Evolutionary conservation across 2,797 vertebrate species (phyloP).

Genomic region (Spea hammondii): DNA sequence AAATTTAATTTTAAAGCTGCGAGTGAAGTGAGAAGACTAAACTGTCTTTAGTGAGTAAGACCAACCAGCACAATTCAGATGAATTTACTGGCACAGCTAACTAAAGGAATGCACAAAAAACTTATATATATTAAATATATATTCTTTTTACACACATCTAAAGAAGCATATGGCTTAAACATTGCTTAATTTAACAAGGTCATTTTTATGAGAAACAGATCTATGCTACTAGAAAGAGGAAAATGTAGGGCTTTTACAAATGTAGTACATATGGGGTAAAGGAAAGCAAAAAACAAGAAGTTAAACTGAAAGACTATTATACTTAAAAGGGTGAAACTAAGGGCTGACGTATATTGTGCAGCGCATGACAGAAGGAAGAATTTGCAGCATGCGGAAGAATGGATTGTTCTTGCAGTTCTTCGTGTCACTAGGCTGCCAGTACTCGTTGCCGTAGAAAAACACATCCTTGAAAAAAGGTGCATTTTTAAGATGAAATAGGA

Average conservation of each 20-base stretch:
- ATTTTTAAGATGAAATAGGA: not conserved
- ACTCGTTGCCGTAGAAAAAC: not conserved
- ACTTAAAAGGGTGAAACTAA: too few relatives aligned
- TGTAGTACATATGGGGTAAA: too few relatives aligned
- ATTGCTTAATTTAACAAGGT: not conserved
- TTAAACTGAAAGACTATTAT: too few relatives aligned
- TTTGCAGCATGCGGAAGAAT: not conserved
- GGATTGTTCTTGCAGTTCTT: not conserved
- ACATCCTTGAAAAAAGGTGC: not conserved
- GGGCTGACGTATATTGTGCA: not conserved
- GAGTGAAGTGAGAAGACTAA: too few relatives aligned
- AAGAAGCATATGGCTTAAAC: not conserved
- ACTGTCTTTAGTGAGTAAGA: too few relatives aligned
- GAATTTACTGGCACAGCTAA: not conserved
- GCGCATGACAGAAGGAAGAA: not conserved
- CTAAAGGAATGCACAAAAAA: not conserved
- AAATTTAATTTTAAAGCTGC: too few relatives aligned
- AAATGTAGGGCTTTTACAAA: too few relatives aligned
- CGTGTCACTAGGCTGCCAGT: not conserved
- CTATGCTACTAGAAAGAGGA: too few relatives aligned
- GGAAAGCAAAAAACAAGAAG: too few relatives aligned
- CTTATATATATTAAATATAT: not conserved
- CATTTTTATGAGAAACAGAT: not conserved
- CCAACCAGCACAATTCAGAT: not conserved
- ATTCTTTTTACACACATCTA: not conserved